A percentile compares a stretch with the other conserved stretches of the same genome.
phyloP scores from a whole-genome alignment of 1,140 invertebrate species.

The Caenorhabditis inopinata region DNA sequence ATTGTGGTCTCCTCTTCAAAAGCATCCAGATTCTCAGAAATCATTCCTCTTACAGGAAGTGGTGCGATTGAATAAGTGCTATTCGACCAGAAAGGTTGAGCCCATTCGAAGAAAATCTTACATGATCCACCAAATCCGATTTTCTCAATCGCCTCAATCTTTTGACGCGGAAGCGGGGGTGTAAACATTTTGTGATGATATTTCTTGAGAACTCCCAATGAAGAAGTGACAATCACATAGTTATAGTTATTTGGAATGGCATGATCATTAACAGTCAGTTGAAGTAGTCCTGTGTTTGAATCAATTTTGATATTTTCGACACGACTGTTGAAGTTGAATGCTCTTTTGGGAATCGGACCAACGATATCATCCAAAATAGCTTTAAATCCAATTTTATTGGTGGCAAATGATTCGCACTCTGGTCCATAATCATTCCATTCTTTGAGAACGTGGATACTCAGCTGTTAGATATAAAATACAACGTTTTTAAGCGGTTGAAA shows the following conservation, averaged over 20 bases:
- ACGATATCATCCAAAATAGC: conserved; percentile 37
- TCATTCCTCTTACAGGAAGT: conserved; percentile 42
- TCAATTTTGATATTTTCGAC: conserved; percentile 34
- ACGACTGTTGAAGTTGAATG: conserved; percentile 31
- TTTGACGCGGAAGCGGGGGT: conserved; percentile 18
- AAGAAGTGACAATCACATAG: conserved; percentile 50
- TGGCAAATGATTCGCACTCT: conserved; percentile 39
- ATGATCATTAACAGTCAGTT: not conserved
- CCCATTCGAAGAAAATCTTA: conserved; percentile 46
- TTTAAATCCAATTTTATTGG: conserved; percentile 34
- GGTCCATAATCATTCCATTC: conserved; percentile 41
- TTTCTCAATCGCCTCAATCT: conserved; percentile 41
- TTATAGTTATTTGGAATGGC: conserved; percentile 35
- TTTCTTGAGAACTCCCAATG: conserved; percentile 47
- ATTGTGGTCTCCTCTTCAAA: conserved; percentile 44
- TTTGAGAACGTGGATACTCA: conserved; percentile 33
- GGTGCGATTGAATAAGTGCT: conserved; percentile 31
- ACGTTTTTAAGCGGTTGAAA: not conserved
- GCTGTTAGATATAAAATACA: not conserved
- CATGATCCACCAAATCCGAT: conserved; percentile 44
- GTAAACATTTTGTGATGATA: conserved; percentile 43
- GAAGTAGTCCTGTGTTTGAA: conserved; percentile 1
- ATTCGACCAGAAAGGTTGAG: conserved; percentile 33
- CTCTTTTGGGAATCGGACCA: not conserved
- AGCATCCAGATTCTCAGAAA: conserved; percentile 25